A percentile compares a stretch with the other conserved stretches of the same genome.
Conservation (phyloP, 2,888 invertebrate species). For the Drosophila peninsularis region DNA sequence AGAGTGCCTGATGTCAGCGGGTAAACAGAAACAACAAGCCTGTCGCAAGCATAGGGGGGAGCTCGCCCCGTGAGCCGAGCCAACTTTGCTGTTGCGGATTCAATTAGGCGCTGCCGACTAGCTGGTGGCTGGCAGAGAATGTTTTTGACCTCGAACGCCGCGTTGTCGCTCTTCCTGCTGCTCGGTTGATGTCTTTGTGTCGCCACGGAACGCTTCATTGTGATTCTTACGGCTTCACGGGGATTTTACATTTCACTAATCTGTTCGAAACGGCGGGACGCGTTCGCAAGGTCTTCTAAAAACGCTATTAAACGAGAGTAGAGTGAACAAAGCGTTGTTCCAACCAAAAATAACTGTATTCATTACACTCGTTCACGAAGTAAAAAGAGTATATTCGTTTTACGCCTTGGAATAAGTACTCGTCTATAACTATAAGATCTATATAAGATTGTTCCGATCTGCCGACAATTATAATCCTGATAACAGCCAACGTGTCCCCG, state of each 20-base stretch:
- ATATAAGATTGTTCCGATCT: no score
- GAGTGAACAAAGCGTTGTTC: neutral
- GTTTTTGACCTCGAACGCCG: slow-evolving; percentile 65
- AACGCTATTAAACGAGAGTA: slow-evolving; percentile 5
- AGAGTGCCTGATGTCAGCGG: slow-evolving; percentile 42
- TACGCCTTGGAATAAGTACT: no score
- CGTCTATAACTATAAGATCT: no score
- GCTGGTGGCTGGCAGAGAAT: slow-evolving; percentile 57
- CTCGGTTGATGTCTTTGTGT: slow-evolving; percentile 54
- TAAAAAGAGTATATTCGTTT: neutral
- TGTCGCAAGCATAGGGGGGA: slow-evolving; percentile 29
- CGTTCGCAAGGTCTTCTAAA: slow-evolving; percentile 40
- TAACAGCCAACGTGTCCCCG: no score
- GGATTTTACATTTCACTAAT: slow-evolving; percentile 73
- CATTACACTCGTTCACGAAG: neutral
- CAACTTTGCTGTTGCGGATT: slow-evolving; percentile 61
- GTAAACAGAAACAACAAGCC: slow-evolving; percentile 24
- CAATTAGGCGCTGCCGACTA: slow-evolving; percentile 68
- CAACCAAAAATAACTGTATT: neutral
- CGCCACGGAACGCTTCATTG: slow-evolving; percentile 56
- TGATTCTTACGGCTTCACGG: slow-evolving; percentile 76
- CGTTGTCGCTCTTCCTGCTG: slow-evolving; percentile 45
- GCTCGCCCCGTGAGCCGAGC: slow-evolving; percentile 29
- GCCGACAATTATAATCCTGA: no score
- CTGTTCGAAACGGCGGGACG: slow-evolving; percentile 65